phyloP scores from a whole-genome alignment of 2,888 invertebrate species.

The Cheilosia urbana region DNA sequence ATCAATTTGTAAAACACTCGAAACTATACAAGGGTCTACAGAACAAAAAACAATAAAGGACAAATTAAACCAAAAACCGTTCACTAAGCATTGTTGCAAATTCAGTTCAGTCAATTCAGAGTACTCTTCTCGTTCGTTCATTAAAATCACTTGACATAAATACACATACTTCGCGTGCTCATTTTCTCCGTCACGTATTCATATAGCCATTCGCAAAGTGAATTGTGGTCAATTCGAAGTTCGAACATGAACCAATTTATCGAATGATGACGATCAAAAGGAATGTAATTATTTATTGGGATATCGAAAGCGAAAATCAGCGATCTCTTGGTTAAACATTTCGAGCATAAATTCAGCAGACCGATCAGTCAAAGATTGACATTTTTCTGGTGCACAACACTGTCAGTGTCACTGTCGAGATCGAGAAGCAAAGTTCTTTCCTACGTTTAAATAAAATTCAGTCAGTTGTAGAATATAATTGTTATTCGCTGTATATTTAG shows the following conservation, averaged over 20 bases:
- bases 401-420: neutral
- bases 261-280: constrained; percentile 33
- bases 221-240: constrained; percentile 60
- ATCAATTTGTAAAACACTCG: constrained; percentile 45
- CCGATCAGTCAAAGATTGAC: constrained; percentile 60
- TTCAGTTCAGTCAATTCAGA: constrained; percentile 47
- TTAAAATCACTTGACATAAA: constrained; percentile 39
- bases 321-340: constrained; percentile 59
- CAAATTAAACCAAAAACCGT: neutral
- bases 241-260: constrained; percentile 59
- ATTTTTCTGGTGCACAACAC: constrained; percentile 43
- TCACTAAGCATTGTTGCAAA: constrained; percentile 24
- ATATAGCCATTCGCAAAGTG: constrained; percentile 28
- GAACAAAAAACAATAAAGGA: neutral
- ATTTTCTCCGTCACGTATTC: constrained; percentile 7
- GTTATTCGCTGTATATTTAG: neutral
- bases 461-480: neutral
- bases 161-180: constrained; percentile 5
- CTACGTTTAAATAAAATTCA: neutral
- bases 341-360: constrained; percentile 45
- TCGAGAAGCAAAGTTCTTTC: neutral
- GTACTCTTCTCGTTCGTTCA: constrained; percentile 52
- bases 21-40: constrained; percentile 27
- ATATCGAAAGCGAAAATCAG: constrained; percentile 45
- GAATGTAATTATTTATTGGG: constrained; percentile 41